Base-by-base conservation (phyloP, 1,140 invertebrate species). In the Drosophila eugracilis region DNA sequence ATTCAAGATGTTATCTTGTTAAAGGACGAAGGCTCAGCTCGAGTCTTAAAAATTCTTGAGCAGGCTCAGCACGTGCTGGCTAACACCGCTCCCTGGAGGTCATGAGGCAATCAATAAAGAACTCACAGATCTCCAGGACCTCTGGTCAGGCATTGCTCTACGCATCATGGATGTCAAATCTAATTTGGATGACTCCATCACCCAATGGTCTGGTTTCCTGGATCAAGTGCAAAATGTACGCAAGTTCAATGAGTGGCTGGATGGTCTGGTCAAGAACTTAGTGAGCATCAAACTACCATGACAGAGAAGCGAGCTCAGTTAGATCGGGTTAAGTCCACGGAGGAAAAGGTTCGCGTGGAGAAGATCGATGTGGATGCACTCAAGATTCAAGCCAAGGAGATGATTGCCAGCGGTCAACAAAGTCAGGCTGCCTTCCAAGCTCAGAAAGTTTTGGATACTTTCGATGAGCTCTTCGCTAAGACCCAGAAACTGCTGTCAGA, bases 321-420 rank as follows among this genome's bases (percentile, higher is more conserved):
- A 9, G 97, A 98, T 89, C 94, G 95, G 74, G 94, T 97, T 9
- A 97, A 97, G 91, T 94, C 94, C 60, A 93, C 97, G 0, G 97
- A 97, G 91, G 96, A 98, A 90, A 98, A 97, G 92, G 95, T 97
- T 3, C 93, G 96, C 5, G 96, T 97, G 90, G 97, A 99, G 86
- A 97, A 97, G 78, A 96, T 97, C 71, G 97, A 98, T 89, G 97
- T 99, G 3, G 97, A 98, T 73, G 95, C 94, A 54, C 91, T 99
- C 19, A 98, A 97, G 92, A 92, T 94, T 10, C 97, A 98, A 91
- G 96, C 97, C 4, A 93, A 94, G n/a, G 97, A 97, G 92, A 96
- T 99, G 94, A 93, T 97, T 28, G 94, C 95, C 24, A 96, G 95
- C 91, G 95, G 96, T 17, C 95, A 97, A 89, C 95, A 97, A 93